Percentiles rank a stretch among this genome's conserved stretches.
Conservation (phyloP, 2,888 invertebrate genomes). For the Epinotia brunnichana region DNA sequence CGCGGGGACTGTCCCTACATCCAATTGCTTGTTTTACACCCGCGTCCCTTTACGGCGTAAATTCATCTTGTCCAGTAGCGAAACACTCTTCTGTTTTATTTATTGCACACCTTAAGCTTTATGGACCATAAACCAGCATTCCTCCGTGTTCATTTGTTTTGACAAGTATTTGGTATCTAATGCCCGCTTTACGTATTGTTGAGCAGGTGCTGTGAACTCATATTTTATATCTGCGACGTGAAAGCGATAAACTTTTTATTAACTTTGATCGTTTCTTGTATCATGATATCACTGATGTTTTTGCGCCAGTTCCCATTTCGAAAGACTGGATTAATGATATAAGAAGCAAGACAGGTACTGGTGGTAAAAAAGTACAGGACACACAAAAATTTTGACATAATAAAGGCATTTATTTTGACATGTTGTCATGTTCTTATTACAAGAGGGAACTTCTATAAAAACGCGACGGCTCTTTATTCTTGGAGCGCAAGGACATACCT, state of each 20-base stretch:
- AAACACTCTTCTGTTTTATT: slow-evolving; percentile 42
- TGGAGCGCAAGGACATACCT: neutral
- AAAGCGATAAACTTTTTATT: slow-evolving; percentile 40
- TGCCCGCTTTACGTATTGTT: slow-evolving; percentile 41
- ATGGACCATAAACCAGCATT: slow-evolving; percentile 43
- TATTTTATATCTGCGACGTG: slow-evolving; percentile 42
- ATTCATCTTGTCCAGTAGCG: slow-evolving; percentile 42
- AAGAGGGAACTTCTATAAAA: too few relatives aligned
- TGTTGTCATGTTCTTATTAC: too few relatives aligned
- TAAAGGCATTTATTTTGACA: too few relatives aligned
- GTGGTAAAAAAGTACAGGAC: too few relatives aligned
- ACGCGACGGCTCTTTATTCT: too few relatives aligned
- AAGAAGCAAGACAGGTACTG: too few relatives aligned
- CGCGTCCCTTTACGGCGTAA: slow-evolving; percentile 37
- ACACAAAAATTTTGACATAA: too few relatives aligned
- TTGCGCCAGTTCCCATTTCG: neutral
- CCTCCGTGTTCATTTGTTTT: slow-evolving; percentile 40
- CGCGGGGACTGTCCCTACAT: slow-evolving; percentile 31
- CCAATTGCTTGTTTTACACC: slow-evolving; percentile 43
- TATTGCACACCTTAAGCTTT: slow-evolving; percentile 43
- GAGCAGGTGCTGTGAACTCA: slow-evolving; percentile 43
- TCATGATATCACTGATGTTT: neutral
- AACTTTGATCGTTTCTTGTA: slow-evolving; percentile 26
- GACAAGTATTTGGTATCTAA: slow-evolving; percentile 41
- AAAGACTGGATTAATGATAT: too few relatives aligned